These are phyloP conservation scores for Pangasius larnaudii DNA, from an alignment of 2,797 vertebrate genomes.

Conservation along the genomic window DNA sequence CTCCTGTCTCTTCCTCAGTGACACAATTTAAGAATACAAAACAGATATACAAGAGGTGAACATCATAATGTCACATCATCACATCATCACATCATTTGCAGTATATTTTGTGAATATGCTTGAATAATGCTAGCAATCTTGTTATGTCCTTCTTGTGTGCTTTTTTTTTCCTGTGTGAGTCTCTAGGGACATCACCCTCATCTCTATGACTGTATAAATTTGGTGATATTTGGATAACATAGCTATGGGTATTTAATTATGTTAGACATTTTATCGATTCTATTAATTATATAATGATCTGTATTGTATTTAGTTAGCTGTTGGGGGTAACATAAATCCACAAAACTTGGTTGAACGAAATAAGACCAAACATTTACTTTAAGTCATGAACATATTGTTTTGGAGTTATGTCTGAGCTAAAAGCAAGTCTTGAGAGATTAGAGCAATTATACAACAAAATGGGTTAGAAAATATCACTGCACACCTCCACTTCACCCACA, in stretches of 20 bases:
- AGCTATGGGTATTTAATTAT: background rate
- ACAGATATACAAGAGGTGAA: no score
- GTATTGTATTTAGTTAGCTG: background rate
- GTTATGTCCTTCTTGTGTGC: background rate
- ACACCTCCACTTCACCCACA: background rate
- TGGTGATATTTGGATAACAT: background rate
- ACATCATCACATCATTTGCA: background rate
- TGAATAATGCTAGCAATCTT: background rate
- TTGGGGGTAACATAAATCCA: background rate
- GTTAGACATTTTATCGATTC: background rate
- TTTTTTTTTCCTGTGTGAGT: background rate
- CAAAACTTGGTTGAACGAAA: background rate
- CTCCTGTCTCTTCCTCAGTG: no score
- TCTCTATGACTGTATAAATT: background rate
- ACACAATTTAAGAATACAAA: background rate
- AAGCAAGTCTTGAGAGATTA: background rate
- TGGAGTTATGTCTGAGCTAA: background rate
- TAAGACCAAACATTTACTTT: background rate
- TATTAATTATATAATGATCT: background rate
- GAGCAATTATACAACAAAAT: background rate
- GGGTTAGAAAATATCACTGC: conserved; percentile 5
- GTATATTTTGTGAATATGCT: background rate
- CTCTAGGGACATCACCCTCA: background rate
- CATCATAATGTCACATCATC: background rate
- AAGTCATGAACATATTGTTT: background rate